A percentile compares a stretch with the other conserved stretches of the same genome.
phyloP scores from a whole-genome alignment of 2,113 vertebrate species.

The Dasyurus viverrinus region DNA sequence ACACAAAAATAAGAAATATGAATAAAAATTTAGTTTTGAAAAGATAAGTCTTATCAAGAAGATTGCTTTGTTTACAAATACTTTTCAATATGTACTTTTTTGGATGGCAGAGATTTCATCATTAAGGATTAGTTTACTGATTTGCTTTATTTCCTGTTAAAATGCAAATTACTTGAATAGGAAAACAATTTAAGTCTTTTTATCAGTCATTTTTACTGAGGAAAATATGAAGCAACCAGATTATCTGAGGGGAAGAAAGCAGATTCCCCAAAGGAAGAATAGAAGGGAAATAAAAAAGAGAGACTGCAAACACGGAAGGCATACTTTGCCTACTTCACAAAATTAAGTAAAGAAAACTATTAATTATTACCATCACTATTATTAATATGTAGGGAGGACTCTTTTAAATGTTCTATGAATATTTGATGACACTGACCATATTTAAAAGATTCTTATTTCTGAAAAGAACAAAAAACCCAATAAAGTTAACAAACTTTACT shows the following conservation, averaged over 20 bases:
- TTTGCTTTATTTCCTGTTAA: background rate
- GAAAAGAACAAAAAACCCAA: constrained; percentile 44
- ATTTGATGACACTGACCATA: background rate
- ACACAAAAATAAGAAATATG: background rate
- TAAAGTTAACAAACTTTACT: background rate
- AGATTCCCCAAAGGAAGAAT: background rate
- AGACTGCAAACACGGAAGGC: background rate
- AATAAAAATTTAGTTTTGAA: background rate
- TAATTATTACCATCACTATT: background rate
- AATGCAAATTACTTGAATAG: background rate
- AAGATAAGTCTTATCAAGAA: background rate
- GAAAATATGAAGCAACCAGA: background rate
- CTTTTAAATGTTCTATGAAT: background rate
- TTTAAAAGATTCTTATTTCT: background rate
- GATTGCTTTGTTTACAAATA: background rate
- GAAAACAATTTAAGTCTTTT: background rate
- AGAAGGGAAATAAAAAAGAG: background rate
- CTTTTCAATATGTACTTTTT: background rate
- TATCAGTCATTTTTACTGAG: background rate
- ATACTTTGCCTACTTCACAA: background rate
- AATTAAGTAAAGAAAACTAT: background rate
- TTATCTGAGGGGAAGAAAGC: background rate
- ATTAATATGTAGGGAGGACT: background rate
- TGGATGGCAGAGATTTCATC: background rate
- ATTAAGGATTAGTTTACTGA: background rate